These are phyloP conservation scores for Bugula neritina DNA, from an alignment of 2,888 invertebrate species.

Conservation along the genomic window DNA sequence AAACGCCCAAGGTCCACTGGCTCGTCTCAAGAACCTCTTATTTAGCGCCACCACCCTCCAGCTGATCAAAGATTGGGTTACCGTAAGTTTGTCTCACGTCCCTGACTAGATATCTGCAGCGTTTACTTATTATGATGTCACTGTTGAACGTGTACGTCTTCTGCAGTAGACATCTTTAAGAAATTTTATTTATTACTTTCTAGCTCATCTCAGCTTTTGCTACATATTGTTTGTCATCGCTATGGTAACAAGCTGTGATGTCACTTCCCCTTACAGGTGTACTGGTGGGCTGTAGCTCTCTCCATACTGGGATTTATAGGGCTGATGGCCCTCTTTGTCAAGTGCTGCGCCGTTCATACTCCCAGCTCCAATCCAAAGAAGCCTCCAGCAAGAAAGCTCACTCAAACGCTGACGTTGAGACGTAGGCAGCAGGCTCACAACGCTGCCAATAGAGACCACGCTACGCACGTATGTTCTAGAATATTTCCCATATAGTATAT, in stretches of 20 bases:
- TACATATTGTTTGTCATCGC: no score
- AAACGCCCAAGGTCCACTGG: slow-evolving; percentile 95
- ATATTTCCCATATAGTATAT: no score
- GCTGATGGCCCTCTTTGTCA: slow-evolving; percentile 95
- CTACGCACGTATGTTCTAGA: no score
- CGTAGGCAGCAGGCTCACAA: slow-evolving; percentile 25
- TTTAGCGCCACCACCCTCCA: slow-evolving; percentile 82
- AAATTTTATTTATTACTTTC: no score
- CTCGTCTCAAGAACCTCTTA: slow-evolving; percentile 87
- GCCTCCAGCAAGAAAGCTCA: slow-evolving; percentile 84
- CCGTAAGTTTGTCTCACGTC: slow-evolving; percentile 58
- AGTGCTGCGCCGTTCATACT: slow-evolving; percentile 98
- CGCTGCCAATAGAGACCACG: background rate
- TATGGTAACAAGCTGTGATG: no score
- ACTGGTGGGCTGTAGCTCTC: slow-evolving; percentile 66
- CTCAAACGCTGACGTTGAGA: slow-evolving; percentile 59
- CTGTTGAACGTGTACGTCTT: no score
- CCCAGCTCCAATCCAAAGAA: slow-evolving; percentile 98
- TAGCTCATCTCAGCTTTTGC: no score
- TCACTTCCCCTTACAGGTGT: slow-evolving; percentile 40
- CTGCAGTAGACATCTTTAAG: no score
- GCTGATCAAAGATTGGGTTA: slow-evolving; percentile 86
- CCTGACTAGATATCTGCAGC: no score
- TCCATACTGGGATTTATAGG: slow-evolving; percentile 85
- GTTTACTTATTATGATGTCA: no score